Evolutionary conservation across 2,888 invertebrate species (phyloP).

Genomic region (Melieria crassipennis): DNA sequence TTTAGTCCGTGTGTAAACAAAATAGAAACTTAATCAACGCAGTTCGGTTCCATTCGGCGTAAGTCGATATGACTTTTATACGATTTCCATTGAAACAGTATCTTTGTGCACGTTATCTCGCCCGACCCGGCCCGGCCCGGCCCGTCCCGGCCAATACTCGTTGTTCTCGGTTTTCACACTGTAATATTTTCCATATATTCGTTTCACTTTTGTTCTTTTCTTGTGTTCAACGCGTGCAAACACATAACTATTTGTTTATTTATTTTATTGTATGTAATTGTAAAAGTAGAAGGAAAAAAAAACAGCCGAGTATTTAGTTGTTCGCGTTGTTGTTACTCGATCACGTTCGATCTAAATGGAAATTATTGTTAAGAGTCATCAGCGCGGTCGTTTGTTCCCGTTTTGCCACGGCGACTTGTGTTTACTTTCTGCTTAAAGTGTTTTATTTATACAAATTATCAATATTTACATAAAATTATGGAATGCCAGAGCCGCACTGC

Average conservation of each 20-base stretch:
- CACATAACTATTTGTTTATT: slow-evolving; percentile 27
- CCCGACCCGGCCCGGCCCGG: too few relatives aligned
- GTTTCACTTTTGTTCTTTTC: too few relatives aligned
- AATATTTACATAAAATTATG: slow-evolving; percentile 54
- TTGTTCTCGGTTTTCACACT: too few relatives aligned
- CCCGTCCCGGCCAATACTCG: too few relatives aligned
- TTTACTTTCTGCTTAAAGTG: slow-evolving; percentile 48
- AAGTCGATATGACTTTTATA: background rate
- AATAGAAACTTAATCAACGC: slow-evolving; percentile 14
- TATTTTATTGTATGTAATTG: slow-evolving; percentile 33
- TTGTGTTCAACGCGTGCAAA: too few relatives aligned
- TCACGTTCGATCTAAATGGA: slow-evolving; percentile 45
- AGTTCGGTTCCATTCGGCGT: background rate
- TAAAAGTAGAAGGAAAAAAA: slow-evolving; percentile 23
- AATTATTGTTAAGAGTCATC: slow-evolving; percentile 43
- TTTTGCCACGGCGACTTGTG: slow-evolving; percentile 21
- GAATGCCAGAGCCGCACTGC: background rate
- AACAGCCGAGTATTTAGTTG: slow-evolving; percentile 1
- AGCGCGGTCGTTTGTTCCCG: slow-evolving; percentile 13
- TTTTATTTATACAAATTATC: slow-evolving; percentile 49
- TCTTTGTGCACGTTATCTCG: slow-evolving; percentile 2
- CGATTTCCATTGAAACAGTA: background rate
- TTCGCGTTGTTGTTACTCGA: slow-evolving; percentile 23
- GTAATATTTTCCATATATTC: too few relatives aligned
- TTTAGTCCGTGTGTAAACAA: slow-evolving; percentile 15